Conservation (phyloP, 2,797 vertebrate genomes). For the Paramormyrops hopkinsi region DNA sequence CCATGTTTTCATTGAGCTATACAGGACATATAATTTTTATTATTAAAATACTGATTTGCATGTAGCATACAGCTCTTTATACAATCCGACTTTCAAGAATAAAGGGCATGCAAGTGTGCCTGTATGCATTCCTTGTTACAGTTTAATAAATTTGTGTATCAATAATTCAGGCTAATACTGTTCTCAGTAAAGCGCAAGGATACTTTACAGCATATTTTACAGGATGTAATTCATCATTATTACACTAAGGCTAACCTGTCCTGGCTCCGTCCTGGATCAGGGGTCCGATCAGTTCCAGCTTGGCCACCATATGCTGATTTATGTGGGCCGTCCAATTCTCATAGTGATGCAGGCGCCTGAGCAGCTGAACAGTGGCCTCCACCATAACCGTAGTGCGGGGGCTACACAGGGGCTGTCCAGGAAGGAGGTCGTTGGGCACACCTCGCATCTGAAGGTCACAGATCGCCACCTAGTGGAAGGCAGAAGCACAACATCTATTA, state of each 20-base stretch:
- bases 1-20: not conserved
- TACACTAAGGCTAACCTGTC: slow-evolving; percentile 40
- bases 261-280: slow-evolving; percentile 56
- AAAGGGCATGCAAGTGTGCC: not conserved
- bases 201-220: not conserved
- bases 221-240: not conserved
- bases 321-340: slow-evolving; percentile 65
- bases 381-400: slow-evolving; percentile 61
- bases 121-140: not conserved
- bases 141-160: not conserved
- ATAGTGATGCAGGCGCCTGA: slow-evolving; percentile 58
- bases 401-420: slow-evolving; percentile 70
- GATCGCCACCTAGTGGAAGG: slow-evolving; percentile 58
- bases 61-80: not conserved
- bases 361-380: slow-evolving; percentile 65
- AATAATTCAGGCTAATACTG: not conserved
- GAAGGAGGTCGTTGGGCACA: slow-evolving; percentile 65
- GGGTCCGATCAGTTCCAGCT: slow-evolving; percentile 64
- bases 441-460: slow-evolving; percentile 71
- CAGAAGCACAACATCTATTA: not conserved
- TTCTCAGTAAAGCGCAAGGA: not conserved
- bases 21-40: not conserved
- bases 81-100: not conserved
- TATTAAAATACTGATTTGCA: not conserved
- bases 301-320: slow-evolving; percentile 61